These are phyloP conservation scores for Falco peregrinus DNA, from an alignment of 2,797 vertebrate genomes.

Conservation along the genomic window DNA sequence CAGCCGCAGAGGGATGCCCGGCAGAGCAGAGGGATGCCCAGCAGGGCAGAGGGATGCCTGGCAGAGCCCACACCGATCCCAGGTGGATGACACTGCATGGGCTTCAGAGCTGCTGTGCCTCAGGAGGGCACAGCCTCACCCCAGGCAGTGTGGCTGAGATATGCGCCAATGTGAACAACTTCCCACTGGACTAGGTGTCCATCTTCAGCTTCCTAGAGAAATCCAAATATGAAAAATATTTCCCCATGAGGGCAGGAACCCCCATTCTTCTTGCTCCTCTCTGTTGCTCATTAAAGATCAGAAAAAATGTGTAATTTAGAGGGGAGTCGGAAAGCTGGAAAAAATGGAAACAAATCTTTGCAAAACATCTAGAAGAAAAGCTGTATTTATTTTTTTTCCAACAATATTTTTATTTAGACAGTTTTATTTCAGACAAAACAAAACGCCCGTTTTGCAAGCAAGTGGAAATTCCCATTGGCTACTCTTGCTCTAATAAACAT, in stretches of 20 bases:
- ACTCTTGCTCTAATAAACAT: not conserved
- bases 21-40: not conserved
- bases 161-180: not conserved
- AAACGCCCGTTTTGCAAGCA: not conserved
- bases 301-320: not conserved
- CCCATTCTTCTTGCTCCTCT: not conserved
- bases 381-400: not conserved
- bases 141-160: not conserved
- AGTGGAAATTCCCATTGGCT: not conserved
- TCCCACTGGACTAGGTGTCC: not conserved
- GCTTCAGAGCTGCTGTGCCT: not conserved
- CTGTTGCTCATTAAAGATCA: not conserved
- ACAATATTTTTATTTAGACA: not conserved
- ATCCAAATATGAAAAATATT: not conserved
- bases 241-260: not conserved
- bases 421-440: not conserved
- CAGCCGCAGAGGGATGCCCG: not conserved
- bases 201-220: not conserved
- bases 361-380: not conserved
- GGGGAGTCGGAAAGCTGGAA: not conserved
- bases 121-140: not conserved
- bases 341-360: not conserved
- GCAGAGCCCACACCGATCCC: not conserved
- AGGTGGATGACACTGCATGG: not conserved
- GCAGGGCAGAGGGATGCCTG: not conserved